Evolutionary conservation across 2,797 vertebrate species (phyloP).

Genomic region (Oreortyx pictus): DNA sequence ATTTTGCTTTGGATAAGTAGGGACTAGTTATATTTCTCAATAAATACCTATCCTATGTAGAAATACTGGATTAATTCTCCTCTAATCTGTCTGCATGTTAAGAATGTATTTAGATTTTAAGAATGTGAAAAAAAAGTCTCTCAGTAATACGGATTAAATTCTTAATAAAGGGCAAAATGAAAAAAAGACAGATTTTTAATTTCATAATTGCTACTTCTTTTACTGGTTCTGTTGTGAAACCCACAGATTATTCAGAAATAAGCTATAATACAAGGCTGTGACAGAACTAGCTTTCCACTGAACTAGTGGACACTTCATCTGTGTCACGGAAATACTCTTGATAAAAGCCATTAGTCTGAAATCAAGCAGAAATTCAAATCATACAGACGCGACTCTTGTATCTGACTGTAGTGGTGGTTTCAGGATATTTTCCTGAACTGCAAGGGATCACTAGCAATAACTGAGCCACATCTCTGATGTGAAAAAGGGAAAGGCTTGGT

Average conservation of each 20-base stretch:
- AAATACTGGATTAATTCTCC: background rate
- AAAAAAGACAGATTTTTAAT: background rate
- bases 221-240: background rate
- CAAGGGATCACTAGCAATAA: background rate
- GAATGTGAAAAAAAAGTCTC: background rate
- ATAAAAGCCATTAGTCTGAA: background rate
- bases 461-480: background rate
- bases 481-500: background rate
- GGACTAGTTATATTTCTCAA: background rate
- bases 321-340: background rate
- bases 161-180: background rate
- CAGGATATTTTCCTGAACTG: background rate
- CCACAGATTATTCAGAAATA: background rate
- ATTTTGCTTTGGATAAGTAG: background rate
- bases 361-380: background rate
- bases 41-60: background rate
- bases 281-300: background rate
- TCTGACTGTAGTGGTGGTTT: background rate
- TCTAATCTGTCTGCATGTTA: background rate
- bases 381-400: background rate
- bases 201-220: background rate
- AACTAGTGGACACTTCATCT: background rate
- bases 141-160: background rate
- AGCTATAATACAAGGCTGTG: background rate
- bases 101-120: background rate